These are phyloP conservation scores for Enteromius trimaculatus DNA, from an alignment of 2,797 vertebrate species.

Conservation along the genomic window DNA sequence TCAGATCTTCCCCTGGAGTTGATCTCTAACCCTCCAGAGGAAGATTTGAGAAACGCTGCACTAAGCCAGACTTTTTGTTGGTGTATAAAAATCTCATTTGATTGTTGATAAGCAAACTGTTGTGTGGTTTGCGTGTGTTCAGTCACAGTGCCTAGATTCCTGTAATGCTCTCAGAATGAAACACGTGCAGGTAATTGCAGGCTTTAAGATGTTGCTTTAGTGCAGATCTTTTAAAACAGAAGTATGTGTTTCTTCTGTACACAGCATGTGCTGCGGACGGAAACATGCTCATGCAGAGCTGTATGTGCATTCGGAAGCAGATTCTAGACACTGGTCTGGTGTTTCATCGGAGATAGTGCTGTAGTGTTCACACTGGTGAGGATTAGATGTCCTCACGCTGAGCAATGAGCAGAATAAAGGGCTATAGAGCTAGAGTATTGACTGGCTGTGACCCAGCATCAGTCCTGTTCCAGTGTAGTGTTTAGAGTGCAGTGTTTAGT, in stretches of 20 bases:
- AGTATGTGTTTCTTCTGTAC: not conserved
- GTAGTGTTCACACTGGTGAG: not conserved
- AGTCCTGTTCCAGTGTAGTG: slow-evolving; percentile 14
- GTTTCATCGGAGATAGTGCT: not conserved
- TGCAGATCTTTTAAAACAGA: slow-evolving; percentile 6
- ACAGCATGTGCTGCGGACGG: too few relatives aligned
- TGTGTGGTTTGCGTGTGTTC: not conserved
- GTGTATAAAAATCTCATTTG: too few relatives aligned
- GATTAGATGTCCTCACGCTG: slow-evolving; percentile 54
- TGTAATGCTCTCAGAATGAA: not conserved
- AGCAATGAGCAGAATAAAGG: slow-evolving; percentile 46
- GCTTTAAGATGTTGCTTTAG: slow-evolving; percentile 8
- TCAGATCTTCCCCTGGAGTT: too few relatives aligned
- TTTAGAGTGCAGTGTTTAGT: not conserved
- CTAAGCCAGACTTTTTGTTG: too few relatives aligned
- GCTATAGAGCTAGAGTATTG: slow-evolving; percentile 53
- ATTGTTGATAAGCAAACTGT: not conserved
- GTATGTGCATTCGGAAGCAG: not conserved
- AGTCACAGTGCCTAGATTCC: not conserved
- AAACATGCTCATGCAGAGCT: too few relatives aligned
- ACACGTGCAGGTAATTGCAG: slow-evolving; percentile 19
- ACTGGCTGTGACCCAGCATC: slow-evolving; percentile 54
- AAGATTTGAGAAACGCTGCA: too few relatives aligned
- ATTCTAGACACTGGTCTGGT: not conserved
- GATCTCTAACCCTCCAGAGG: too few relatives aligned